These are phyloP conservation scores for Pitangus sulphuratus DNA, from an alignment of 2,797 vertebrate genomes.

Conservation along the genomic window DNA sequence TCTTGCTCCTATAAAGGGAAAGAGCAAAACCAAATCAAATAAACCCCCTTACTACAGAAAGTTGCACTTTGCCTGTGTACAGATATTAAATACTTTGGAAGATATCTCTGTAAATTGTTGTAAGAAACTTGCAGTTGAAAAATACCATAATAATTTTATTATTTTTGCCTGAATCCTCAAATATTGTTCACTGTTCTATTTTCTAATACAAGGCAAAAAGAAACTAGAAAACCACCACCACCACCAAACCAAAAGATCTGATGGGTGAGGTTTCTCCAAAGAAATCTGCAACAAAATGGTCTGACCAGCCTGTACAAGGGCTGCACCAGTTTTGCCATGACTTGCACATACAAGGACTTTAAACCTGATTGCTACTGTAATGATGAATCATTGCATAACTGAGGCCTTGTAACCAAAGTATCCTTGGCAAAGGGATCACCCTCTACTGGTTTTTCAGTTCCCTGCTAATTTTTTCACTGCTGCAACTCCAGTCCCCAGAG, in stretches of 20 bases:
- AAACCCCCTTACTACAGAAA: neutral
- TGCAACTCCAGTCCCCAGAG: neutral
- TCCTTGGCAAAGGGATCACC: neutral
- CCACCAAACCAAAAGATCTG: neutral
- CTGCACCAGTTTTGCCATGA: neutral
- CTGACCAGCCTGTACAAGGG: neutral
- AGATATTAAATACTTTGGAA: neutral
- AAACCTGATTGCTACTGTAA: neutral
- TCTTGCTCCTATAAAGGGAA: neutral
- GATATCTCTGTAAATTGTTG: neutral
- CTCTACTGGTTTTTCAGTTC: neutral
- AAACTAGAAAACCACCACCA: neutral
- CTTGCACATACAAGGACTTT: neutral
- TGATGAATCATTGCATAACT: neutral
- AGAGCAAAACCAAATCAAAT: neutral
- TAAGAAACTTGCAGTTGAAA: neutral
- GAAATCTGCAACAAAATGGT: neutral
- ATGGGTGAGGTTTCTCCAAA: neutral
- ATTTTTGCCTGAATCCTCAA: neutral
- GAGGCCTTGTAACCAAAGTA: neutral
- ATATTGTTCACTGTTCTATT: neutral
- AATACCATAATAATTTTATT: neutral
- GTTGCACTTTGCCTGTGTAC: neutral
- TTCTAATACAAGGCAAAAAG: neutral
- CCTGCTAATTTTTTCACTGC: neutral